Percentiles rank a stretch among this genome's conserved stretches.
phyloP scores from a whole-genome alignment of 1,140 invertebrate genomes.

The Monochamus saltuarius region DNA sequence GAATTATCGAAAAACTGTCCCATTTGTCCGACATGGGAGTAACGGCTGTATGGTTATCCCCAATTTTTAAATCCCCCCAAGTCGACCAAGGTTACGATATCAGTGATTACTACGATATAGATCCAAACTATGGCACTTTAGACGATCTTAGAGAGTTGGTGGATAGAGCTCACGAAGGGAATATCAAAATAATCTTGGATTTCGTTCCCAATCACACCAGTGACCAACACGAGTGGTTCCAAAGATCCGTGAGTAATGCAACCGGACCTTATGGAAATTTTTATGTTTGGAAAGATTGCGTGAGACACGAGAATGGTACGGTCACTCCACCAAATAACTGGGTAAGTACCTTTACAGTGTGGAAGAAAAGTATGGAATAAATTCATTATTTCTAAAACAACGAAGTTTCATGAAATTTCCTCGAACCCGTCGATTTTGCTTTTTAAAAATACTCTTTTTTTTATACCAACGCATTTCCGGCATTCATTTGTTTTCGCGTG shows the following conservation, averaged over 20 bases:
- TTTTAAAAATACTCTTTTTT: too few relatives aligned
- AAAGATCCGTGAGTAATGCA: constrained; percentile 61
- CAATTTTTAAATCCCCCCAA: constrained; percentile 63
- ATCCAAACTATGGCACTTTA: constrained; percentile 70
- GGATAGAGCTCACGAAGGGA: constrained; percentile 56
- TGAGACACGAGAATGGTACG: constrained; percentile 53
- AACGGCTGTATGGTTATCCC: constrained; percentile 65
- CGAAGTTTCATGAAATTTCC: too few relatives aligned
- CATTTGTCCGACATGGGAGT: constrained; percentile 67
- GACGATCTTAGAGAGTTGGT: constrained; percentile 69
- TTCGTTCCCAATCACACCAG: constrained; percentile 88
- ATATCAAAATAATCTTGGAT: constrained; percentile 76
- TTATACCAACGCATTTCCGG: too few relatives aligned
- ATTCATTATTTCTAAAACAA: too few relatives aligned
- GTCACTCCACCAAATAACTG: constrained; percentile 73
- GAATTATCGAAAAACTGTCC: constrained; percentile 60
- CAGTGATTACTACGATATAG: constrained; percentile 71
- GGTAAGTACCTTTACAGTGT: too few relatives aligned
- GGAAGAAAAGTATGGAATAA: too few relatives aligned
- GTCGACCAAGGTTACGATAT: constrained; percentile 74
- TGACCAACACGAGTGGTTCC: constrained; percentile 77
- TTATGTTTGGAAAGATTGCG: constrained; percentile 72
- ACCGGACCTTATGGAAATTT: constrained; percentile 66
- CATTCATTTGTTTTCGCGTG: too few relatives aligned
- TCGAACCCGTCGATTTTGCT: too few relatives aligned